Evolutionary conservation across 2,888 invertebrate species (phyloP), one percentile per base, ranked within the genome.

Genomic region (Trichogramma dendrolimi): DNA sequence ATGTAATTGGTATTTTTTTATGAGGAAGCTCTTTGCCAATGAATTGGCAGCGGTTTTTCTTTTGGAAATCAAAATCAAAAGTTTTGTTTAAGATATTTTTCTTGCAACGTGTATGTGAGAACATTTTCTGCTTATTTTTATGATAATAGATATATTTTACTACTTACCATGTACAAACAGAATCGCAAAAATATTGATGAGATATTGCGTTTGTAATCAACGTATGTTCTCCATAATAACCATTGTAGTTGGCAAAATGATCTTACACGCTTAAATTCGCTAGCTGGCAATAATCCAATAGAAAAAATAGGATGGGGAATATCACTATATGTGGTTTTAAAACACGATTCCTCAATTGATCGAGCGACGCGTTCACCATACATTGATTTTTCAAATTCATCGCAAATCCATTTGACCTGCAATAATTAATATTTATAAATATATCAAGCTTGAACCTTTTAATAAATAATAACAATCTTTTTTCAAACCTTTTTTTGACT

Each of bases 161-260:
- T 60, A 66, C 81, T 80, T 76, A 85, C 86, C 84, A 87, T 81
- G 54, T 85, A 82, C 27, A 86, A 76, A 51, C 81, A 54, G 69
- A 86, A 84, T 71, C 88, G 83, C 14, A 88, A 82, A 65, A 85
- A 76, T 77, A 87, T 83, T 64, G 87, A 81, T 49, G 83, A 79
- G 42, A 85, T 85, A 72, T 89, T 89, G 68, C 90, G 83, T 70
- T 85, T 83, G 55, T 86, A 83, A 64, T 87, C 85, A 52, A 87
- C 77, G 70, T 85, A 82, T 58, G 86, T 84, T 67, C 92, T 81
- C 88, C 89, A 88, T 68, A 86, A 79, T 38, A 92, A 79, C 85
- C 88, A 89, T 64, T 83, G 81, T 64, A 91, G 82, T 78, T 91
- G 90, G 14, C 84, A 83, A 62, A 83, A 80, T 76, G 84, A 84